phyloP scores from a whole-genome alignment of 53 echinoderm and acorn worm species.

The Paelopatides confundens region DNA sequence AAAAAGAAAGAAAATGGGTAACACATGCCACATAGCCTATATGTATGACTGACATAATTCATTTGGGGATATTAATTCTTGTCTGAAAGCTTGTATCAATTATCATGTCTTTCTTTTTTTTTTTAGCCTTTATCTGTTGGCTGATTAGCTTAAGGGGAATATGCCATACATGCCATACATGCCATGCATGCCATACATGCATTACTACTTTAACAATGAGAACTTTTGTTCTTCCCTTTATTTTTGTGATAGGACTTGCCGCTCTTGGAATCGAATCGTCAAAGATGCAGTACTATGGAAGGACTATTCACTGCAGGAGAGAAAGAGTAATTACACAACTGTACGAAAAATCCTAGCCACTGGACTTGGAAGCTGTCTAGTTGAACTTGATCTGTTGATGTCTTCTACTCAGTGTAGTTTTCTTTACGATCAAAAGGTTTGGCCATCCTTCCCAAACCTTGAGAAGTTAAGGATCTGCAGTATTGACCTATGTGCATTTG shows the following conservation, averaged over 20 bases:
- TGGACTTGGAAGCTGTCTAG: neutral
- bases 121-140: neutral
- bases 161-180: neutral
- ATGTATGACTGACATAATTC: neutral
- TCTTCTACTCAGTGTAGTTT: neutral
- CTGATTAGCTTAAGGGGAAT: neutral
- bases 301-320: neutral
- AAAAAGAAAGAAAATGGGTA: too few relatives aligned
- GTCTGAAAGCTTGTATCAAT: neutral
- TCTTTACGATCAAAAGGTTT: neutral
- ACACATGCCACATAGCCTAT: too few relatives aligned
- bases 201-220: too few relatives aligned
- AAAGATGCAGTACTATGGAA: conserved; percentile 20
- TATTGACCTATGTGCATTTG: conserved; percentile 7
- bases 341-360: neutral
- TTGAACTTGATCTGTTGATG: neutral
- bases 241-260: conserved; percentile 16
- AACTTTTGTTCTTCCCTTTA: too few relatives aligned
- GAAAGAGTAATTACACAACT: neutral
- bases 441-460: neutral
- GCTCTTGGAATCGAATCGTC: conserved; percentile 7
- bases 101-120: neutral
- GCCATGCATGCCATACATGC: too few relatives aligned
- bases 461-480: neutral
- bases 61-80: neutral